A percentile compares a stretch with the other conserved stretches of the same genome.
Conservation (phyloP, 2,113 vertebrate species). For the Cairina moschata region DNA sequence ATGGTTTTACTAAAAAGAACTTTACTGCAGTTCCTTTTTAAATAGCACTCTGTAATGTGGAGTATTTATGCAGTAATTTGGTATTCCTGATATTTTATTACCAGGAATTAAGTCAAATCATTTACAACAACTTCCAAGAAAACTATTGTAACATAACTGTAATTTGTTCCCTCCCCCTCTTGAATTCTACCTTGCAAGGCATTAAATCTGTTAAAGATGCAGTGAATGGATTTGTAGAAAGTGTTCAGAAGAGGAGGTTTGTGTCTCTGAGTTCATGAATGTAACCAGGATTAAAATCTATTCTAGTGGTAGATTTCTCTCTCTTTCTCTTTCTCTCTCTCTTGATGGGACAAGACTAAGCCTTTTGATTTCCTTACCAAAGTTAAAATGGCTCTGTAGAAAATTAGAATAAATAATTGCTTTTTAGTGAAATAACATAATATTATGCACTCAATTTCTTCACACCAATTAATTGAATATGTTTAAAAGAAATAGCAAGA, state of each 20-base stretch:
- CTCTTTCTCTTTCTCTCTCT: not conserved
- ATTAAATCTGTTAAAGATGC: constrained; percentile 9
- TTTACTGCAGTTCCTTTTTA: constrained; percentile 29
- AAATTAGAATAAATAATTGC: not conserved
- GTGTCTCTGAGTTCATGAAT: not conserved
- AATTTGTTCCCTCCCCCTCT: not conserved
- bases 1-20: constrained; percentile 9
- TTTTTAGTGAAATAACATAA: not conserved
- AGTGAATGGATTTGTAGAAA: not conserved
- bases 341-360: not conserved
- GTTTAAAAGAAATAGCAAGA: not conserved
- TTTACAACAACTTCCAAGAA: constrained; percentile 20
- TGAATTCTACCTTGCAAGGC: not conserved
- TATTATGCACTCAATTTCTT: not conserved
- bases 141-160: not conserved
- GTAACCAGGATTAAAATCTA: not conserved
- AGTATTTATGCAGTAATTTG: constrained; percentile 38
- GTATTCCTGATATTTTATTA: constrained; percentile 35
- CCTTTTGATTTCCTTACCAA: not conserved
- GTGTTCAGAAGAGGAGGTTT: not conserved
- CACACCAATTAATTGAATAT: not conserved
- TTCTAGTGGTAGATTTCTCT: not conserved
- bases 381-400: not conserved
- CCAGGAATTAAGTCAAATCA: constrained; percentile 43
- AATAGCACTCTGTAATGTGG: constrained; percentile 1